phyloP scores from a whole-genome alignment of 2,888 invertebrate genomes.

The Drosophila atripex region DNA sequence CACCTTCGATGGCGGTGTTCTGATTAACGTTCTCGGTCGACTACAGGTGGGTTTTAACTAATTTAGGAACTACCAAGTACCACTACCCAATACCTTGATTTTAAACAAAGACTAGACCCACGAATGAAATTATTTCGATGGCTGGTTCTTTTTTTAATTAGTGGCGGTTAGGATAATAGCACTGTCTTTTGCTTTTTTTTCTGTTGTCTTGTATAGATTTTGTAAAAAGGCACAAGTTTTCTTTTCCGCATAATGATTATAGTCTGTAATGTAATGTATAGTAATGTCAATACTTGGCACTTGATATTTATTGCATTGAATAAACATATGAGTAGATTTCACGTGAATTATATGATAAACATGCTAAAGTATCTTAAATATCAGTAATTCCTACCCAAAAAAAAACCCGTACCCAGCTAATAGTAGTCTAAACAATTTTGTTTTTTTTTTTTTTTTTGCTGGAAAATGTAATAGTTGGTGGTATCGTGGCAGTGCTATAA shows the following conservation, averaged over 20 bases:
- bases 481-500: slow-evolving; percentile 20
- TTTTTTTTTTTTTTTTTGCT: no score
- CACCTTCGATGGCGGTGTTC: slow-evolving; percentile 98
- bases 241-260: neutral
- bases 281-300: no score
- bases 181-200: slow-evolving; percentile 4
- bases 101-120: neutral
- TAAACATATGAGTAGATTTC: no score
- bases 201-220: neutral
- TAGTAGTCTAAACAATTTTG: no score
- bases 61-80: neutral
- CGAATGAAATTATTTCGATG: neutral
- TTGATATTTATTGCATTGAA: no score
- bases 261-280: neutral
- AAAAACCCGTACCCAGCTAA: no score
- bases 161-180: slow-evolving; percentile 28
- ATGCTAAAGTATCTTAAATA: no score
- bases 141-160: neutral
- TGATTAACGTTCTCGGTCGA: slow-evolving; percentile 98
- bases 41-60: slow-evolving; percentile 89
- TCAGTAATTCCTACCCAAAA: no score
- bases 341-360: no score
- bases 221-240: neutral
- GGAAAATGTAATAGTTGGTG: no score
- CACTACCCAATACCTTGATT: neutral